Evolutionary conservation across 2,113 vertebrate species (phyloP).

Genomic region (Ondatra zibethicus): DNA sequence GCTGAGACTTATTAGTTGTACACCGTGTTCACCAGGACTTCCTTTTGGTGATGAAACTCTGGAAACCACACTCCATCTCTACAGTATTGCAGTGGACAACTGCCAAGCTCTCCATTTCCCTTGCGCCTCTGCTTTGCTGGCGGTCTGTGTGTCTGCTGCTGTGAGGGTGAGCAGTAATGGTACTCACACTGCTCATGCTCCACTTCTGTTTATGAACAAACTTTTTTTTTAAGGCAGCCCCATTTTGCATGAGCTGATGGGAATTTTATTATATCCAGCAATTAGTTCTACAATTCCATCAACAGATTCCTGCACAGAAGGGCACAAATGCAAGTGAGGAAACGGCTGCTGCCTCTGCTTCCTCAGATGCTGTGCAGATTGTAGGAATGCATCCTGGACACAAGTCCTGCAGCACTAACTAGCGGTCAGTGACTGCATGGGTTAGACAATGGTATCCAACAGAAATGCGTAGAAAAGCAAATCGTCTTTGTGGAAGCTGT

Average conservation of each 20-base stretch:
- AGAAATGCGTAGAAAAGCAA: not conserved
- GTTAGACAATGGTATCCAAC: not conserved
- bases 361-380: not conserved
- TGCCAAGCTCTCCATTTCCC: not conserved
- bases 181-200: not conserved
- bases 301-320: slow-evolving; percentile 13
- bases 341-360: not conserved
- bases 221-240: not conserved
- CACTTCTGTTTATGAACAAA: not conserved
- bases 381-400: not conserved
- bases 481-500: not conserved
- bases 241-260: not conserved
- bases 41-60: not conserved
- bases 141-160: not conserved
- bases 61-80: not conserved
- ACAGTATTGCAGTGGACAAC: not conserved
- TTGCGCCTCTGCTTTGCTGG: not conserved
- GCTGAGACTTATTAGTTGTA: not conserved
- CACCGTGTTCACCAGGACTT: not conserved
- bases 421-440: not conserved
- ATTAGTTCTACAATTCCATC: slow-evolving; percentile 9
- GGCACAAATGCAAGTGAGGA: not conserved
- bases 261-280: not conserved
- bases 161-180: not conserved
- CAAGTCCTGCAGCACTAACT: not conserved